Conservation (phyloP, 2,113 vertebrate species). For the Nesoenas mayeri region DNA sequence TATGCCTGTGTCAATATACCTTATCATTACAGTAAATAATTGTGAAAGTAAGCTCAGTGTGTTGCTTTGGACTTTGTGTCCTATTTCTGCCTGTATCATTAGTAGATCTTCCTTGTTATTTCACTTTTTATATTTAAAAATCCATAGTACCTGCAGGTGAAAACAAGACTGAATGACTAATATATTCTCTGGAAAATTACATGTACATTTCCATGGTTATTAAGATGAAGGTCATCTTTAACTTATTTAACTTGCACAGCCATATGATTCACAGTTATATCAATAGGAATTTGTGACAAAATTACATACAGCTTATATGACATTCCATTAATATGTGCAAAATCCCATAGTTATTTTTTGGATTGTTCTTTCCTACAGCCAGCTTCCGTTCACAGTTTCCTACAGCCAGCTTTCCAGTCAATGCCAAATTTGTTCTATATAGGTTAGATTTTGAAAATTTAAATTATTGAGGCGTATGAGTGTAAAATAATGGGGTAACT, state of each 20-base stretch:
- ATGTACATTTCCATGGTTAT: neutral
- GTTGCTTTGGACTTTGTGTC: neutral
- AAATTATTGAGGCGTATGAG: neutral
- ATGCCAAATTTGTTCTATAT: neutral
- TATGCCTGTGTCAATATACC: neutral
- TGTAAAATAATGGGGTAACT: neutral
- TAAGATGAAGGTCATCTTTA: neutral
- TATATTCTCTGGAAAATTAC: neutral
- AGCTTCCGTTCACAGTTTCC: neutral
- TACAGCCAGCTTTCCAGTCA: neutral
- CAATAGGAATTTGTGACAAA: neutral
- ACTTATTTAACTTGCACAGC: neutral
- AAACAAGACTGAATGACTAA: neutral
- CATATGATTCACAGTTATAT: neutral
- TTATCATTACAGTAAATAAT: neutral
- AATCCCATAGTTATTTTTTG: neutral
- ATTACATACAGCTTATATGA: neutral
- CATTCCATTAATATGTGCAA: neutral
- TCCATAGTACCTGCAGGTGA: neutral
- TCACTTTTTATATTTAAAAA: slow-evolving; percentile 4
- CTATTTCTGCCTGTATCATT: neutral
- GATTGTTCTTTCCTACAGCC: neutral
- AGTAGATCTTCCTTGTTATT: neutral
- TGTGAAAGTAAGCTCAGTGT: neutral
- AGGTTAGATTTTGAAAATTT: neutral